Base-by-base conservation (phyloP, 2,797 vertebrate genomes). In the Todus mexicanus region DNA sequence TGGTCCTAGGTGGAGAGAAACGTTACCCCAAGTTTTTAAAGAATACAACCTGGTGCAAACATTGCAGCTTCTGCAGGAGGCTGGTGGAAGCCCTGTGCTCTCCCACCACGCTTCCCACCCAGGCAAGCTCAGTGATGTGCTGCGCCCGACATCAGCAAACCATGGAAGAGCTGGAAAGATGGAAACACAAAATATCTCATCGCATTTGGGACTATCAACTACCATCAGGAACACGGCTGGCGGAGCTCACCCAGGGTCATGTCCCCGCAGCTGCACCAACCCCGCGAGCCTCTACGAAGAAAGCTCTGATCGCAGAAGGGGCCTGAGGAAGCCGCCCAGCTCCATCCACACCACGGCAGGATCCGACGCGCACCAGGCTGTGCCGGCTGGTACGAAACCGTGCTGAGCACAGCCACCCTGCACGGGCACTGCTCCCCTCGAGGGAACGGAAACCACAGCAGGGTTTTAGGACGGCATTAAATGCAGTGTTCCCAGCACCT, bases 401-500 rank as follows among this genome's bases (percentile, higher is more conserved):
- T 6, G 60, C 73, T 53, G 60, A 60, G 57, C 77, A 25, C 17
- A 9, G 43, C 60, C 3, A 0, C 38, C 74, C 74, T 68, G 78
- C 74, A 35, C 1, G 3, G 78, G 50, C 54, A 25, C 68, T 64
- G 82, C 33, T 8, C 54, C 1, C 38, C 60, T 82, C 1, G 0
- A 64, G 78, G 82, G 87, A 45, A 63, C n/a, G 71, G 65, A 75
- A 91, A 91, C 73, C 63, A 64, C 33, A 26, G 38, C 51, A 63
- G 73, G 35, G 56, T 48, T 93, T 92, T 70, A 57, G 7, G 8
- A 43, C 1, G 3, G 57, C 66, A 38, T 65, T 35, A 78, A 95
- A 87, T 26, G 48, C 43, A 42, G 16, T 7, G 53, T 56, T 89
- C 78, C 73, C 88, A 90, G 87, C 60, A 75, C 75, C 82, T 77